These are phyloP conservation scores for Chelidonichthys spinosus DNA, from an alignment of 2,797 vertebrate genomes.

Conservation along the genomic window DNA sequence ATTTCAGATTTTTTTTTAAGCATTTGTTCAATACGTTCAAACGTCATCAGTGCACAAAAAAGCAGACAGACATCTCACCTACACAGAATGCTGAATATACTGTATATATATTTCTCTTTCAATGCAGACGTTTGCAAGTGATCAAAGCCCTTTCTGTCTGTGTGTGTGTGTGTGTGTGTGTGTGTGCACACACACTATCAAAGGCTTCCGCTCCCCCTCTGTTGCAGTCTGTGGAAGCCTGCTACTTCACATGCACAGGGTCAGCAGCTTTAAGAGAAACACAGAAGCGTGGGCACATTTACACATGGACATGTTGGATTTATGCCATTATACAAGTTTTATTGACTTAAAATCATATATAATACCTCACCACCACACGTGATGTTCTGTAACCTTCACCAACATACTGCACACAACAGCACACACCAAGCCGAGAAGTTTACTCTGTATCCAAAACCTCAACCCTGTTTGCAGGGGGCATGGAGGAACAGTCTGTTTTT, in stretches of 20 bases:
- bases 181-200: neutral
- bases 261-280: conserved; percentile 22
- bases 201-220: conserved; percentile 20
- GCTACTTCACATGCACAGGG: conserved; percentile 10
- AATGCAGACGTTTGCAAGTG: conserved; percentile 7
- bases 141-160: conserved; percentile 22
- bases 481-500: neutral
- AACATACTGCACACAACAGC: too few species aligned
- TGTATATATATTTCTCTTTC: conserved; percentile 3
- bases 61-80: neutral
- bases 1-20: neutral
- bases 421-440: neutral
- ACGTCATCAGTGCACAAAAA: neutral
- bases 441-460: neutral
- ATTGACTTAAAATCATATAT: conserved; percentile 6
- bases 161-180: neutral
- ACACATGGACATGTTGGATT: conserved; percentile 7
- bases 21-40: neutral
- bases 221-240: conserved; percentile 2
- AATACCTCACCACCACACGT: neutral
- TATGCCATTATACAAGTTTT: neutral
- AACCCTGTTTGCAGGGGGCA: neutral
- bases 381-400: neutral
- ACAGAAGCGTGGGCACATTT: neutral
- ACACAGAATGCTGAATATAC: conserved; percentile 1